phyloP scores from a whole-genome alignment of 2,113 vertebrate species.

The Anarhynchus alexandrinus region DNA sequence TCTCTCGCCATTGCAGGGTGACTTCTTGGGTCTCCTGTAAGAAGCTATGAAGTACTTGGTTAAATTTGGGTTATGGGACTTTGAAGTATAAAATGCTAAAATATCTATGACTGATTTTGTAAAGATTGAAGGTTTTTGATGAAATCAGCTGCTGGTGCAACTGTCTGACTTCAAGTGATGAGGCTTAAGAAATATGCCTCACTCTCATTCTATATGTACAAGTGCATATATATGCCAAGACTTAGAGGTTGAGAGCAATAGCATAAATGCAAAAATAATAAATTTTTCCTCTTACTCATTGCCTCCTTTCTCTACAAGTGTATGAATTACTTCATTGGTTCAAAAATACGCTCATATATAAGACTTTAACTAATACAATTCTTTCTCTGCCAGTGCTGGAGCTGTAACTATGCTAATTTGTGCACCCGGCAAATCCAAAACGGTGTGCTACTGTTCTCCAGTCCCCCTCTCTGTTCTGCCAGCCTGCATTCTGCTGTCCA shows the following conservation, averaged over 20 bases:
- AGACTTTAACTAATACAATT: not conserved
- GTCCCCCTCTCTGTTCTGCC: not conserved
- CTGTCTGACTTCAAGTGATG: not conserved
- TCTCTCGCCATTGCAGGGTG: not conserved
- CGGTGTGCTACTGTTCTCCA: accelerated
- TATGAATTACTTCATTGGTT: not conserved
- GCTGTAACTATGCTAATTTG: not conserved
- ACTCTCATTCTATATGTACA: too few species aligned
- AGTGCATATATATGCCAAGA: too few species aligned
- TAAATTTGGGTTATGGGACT: not conserved
- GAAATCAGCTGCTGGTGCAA: not conserved
- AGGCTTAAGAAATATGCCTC: not conserved
- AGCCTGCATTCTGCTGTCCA: not conserved
- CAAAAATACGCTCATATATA: not conserved
- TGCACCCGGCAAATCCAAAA: not conserved
- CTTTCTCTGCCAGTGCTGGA: not conserved
- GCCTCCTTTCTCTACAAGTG: not conserved
- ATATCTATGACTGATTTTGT: not conserved
- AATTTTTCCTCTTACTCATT: not conserved
- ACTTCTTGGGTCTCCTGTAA: not conserved
- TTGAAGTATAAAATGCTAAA: not conserved
- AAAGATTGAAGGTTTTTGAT: not conserved
- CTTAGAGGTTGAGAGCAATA: not conserved
- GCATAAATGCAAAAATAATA: not conserved
- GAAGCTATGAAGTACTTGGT: not conserved